Evolutionary conservation across 2,113 vertebrate species (phyloP).

Genomic region (Tenebrosternarchus preto): DNA sequence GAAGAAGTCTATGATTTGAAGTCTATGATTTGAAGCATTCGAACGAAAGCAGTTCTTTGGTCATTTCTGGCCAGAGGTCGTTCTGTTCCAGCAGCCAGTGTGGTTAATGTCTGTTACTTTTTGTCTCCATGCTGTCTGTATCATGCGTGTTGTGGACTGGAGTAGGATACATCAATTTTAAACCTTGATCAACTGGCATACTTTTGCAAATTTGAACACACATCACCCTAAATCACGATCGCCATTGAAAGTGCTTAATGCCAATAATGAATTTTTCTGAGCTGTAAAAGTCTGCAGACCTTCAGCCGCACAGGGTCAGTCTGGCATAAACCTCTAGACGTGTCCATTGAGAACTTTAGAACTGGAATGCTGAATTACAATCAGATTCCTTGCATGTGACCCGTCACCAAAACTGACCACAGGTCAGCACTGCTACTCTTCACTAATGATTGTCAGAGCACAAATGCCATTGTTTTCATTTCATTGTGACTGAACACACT

Average conservation of each 20-base stretch:
- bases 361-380: constrained; percentile 14
- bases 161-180: neutral
- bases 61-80: neutral
- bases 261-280: neutral
- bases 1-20: constrained; percentile 28
- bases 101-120: no score
- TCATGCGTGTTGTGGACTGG: neutral
- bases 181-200: neutral
- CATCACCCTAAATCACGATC: neutral
- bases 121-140: neutral
- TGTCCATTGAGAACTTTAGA: neutral
- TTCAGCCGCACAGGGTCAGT: neutral
- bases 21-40: no score
- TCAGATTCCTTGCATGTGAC: constrained; percentile 25
- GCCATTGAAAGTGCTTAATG: neutral
- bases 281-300: neutral
- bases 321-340: neutral
- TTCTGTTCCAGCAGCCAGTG: no score
- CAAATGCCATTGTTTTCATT: neutral
- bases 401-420: neutral
- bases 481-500: constrained; percentile 6
- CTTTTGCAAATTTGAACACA: constrained; percentile 13
- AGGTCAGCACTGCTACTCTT: constrained; percentile 7
- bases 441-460: constrained; percentile 7
- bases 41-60: constrained; percentile 10